Base-by-base conservation (phyloP, 2,888 invertebrate species). In the Ditylenchus weischeri region DNA sequence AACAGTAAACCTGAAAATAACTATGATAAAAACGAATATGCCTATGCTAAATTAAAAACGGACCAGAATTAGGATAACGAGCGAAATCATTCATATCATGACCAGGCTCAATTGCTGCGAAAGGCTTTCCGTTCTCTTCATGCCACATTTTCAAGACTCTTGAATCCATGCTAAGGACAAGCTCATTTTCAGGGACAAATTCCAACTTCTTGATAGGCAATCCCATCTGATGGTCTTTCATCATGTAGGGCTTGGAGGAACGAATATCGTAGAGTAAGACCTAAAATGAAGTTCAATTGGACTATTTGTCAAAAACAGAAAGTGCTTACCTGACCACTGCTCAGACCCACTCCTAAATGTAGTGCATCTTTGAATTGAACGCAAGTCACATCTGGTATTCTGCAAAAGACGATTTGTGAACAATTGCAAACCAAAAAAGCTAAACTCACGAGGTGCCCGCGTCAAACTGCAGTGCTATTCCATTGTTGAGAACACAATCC, bases 161-260 rank as follows among this genome's bases (percentile, higher is more conserved):
- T 11, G 38, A 88, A 84, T 94, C 94, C 89, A 94, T 88, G 0
- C 93, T 91, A 78, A 91, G 89, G 47, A 94, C 89, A 71, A 91
- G 87, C 81, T 91, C 89, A 23, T 66, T n/a, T 6, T 73, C 72
- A 18, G 70, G 65, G 2, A 75, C 91, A 83, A 93, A 98, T 57
- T 90, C 90, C 65, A 99, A 86, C 80, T 89, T 88, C 83, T 90
- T 91, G 63, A 98, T 93, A 0, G 96, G 93, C 61, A 91, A 86
- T 69, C 90, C 91, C 84, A 94, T 93, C 87, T 92, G 90, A 82
- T 98, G 96, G 85, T 99, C 95, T 84, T 96, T 96, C 0, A 92
- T 87, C 57, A 90, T 84, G 57, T 91, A 87, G 0, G 98, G 96
- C 81, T 90, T 91, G 76, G 89, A 89, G 8, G 93, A 90, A 72